Conservation (phyloP, 2,113 vertebrate genomes). For the Entelurus aequoreus region DNA sequence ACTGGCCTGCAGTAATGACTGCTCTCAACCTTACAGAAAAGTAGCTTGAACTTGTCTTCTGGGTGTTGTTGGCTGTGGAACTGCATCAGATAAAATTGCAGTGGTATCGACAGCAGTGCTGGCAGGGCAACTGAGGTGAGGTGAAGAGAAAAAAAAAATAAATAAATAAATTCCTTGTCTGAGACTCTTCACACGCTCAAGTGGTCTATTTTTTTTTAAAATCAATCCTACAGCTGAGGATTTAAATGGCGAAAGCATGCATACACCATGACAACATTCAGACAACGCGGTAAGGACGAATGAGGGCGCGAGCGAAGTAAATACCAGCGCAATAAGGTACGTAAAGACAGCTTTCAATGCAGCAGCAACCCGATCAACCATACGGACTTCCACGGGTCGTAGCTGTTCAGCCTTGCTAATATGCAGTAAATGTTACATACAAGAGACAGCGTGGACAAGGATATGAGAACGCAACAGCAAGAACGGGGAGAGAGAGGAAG, state of each 20-base stretch:
- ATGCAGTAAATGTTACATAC: slow-evolving; percentile 20
- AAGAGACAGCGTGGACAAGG: slow-evolving; percentile 16
- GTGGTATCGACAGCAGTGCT: slow-evolving; percentile 23
- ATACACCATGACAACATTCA: slow-evolving; percentile 52
- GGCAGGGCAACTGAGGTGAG: slow-evolving; percentile 52
- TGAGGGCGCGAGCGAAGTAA: slow-evolving; percentile 18
- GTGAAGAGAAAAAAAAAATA: slow-evolving; percentile 2
- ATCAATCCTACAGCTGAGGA: slow-evolving; percentile 29
- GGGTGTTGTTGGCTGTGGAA: slow-evolving; percentile 37
- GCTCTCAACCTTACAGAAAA: slow-evolving; percentile 43
- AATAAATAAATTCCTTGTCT: slow-evolving; percentile 23
- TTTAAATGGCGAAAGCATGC: slow-evolving; percentile 41
- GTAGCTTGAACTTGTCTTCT: slow-evolving; percentile 19
- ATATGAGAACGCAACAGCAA: slow-evolving; percentile 28
- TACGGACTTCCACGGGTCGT: slow-evolving; percentile 23
- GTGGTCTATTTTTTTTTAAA: slow-evolving; percentile 32
- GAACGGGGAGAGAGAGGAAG: slow-evolving; percentile 1
- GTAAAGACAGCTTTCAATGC: slow-evolving; percentile 58
- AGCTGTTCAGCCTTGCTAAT: slow-evolving; percentile 32
- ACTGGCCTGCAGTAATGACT: slow-evolving; percentile 22
- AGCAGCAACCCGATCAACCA: slow-evolving; percentile 26
- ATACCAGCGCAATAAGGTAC: slow-evolving; percentile 52
- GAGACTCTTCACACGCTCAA: slow-evolving; percentile 11
- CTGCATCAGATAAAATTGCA: slow-evolving; percentile 66
- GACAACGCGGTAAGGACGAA: slow-evolving; percentile 29